Evolutionary conservation across 1,140 invertebrate genomes (phyloP).

Genomic region (Panagrolaimus sp.): DNA sequence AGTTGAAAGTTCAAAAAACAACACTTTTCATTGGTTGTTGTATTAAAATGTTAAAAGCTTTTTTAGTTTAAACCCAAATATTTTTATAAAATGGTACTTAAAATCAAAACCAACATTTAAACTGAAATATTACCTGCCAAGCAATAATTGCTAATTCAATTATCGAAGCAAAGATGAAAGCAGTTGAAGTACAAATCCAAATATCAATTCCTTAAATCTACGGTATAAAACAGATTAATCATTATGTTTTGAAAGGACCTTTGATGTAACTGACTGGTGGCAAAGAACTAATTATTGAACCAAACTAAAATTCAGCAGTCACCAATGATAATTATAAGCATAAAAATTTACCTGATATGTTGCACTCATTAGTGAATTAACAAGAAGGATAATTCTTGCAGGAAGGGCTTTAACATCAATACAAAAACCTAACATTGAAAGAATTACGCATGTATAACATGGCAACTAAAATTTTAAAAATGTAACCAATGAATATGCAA

Average conservation of each 20-base stretch:
- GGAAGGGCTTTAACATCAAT: conserved; percentile 56
- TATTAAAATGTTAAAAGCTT: no score
- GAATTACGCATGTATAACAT: conserved; percentile 52
- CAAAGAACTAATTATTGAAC: conserved; percentile 52
- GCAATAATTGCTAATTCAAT: conserved; percentile 56
- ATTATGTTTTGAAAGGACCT: no score
- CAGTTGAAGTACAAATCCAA: conserved; percentile 57
- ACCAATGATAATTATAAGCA: no score
- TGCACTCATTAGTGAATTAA: conserved; percentile 57
- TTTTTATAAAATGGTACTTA: no score
- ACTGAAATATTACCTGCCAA: conserved; percentile 44
- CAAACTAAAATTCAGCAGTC: conserved; percentile 33
- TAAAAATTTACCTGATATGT: conserved; percentile 27
- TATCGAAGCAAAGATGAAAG: conserved; percentile 55
- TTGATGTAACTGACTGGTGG: conserved; percentile 58
- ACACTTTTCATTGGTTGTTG: no score
- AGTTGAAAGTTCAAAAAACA: no score
- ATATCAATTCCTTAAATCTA: conserved; percentile 49
- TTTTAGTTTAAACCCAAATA: no score
- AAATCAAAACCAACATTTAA: background rate
- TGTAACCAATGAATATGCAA: no score
- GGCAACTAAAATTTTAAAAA: conserved; percentile 34
- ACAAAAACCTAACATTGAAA: conserved; percentile 56
- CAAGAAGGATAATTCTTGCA: conserved; percentile 53
- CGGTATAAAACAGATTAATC: no score